Base-by-base conservation (phyloP, 2,888 invertebrate genomes). In the Coecobrya sp. region DNA sequence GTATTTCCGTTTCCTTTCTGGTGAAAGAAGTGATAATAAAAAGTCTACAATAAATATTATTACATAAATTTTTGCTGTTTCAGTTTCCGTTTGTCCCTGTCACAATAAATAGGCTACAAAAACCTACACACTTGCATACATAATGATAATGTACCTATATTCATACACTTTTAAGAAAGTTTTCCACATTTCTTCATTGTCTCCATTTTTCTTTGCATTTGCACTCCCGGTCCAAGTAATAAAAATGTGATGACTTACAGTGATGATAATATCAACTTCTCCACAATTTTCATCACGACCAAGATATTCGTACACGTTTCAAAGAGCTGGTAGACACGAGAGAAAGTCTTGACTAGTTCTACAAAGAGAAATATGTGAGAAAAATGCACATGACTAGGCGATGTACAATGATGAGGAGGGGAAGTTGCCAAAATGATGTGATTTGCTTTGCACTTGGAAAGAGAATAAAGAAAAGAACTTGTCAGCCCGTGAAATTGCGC, bases 231-330 rank as follows among this genome's bases (percentile, higher is more conserved):
- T 85, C 16, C 42, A 62, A 16, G 82, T 85, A 42, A 68, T 68
- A 85, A 68, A 68, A 85, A 86, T 45, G 70, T 70, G 70, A 85
- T 49, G 85, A 86, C 86, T 86, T 86, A 42, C 45, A 62, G 52
- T 68, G 30, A 86, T 70, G 65, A 65, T 84, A 42, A 84, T 45
- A 84, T 22, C 65, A 52, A n/a, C 85, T 49, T 36, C 16, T 49
- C n/a, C 25, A 68, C 3, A 16, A 49, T 85, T 85, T 70, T 86
- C 36, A 30, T 36, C 70, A 36, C 10, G 1, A 16, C 36, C 36
- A 36, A n/a, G 2, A 22, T 45, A 45, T 10, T 70, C 19, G 16
- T 27, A 30, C 52, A 55, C 19, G n/a, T 30, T 65, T 59, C 11
- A 27, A 65, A 27, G 30, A 36, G 68, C n/a, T n/a, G n/a, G n/a